These are phyloP conservation scores for Steromphala cineraria DNA, from an alignment of 2,888 invertebrate genomes.

Conservation along the genomic window DNA sequence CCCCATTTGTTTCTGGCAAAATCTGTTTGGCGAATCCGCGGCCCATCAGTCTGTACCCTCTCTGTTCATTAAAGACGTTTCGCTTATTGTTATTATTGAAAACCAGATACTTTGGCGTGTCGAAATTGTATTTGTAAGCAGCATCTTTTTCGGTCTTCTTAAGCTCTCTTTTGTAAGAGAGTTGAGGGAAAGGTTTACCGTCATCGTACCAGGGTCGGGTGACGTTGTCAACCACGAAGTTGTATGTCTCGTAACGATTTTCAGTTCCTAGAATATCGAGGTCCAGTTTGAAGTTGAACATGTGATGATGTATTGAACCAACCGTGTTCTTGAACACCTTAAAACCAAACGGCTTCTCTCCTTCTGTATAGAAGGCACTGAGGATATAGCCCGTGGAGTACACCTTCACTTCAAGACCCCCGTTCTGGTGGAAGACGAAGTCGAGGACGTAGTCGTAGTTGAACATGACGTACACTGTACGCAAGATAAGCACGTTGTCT, in stretches of 20 bases:
- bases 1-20: conserved; percentile 43
- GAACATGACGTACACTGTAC: conserved; percentile 52
- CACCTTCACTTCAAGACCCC: conserved; percentile 52
- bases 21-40: conserved; percentile 47
- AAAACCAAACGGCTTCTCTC: conserved; percentile 48
- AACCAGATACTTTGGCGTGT: conserved; percentile 60
- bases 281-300: conserved; percentile 60
- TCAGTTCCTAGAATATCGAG: conserved; percentile 52
- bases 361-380: conserved; percentile 34
- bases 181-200: conserved; percentile 36
- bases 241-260: conserved; percentile 57
- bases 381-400: conserved; percentile 61
- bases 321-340: conserved; percentile 40
- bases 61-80: conserved; percentile 38
- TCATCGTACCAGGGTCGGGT: conserved; percentile 36
- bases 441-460: conserved; percentile 66
- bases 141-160: conserved; percentile 53
- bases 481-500: conserved; percentile 50
- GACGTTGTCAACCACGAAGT: conserved; percentile 42
- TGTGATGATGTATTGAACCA: conserved; percentile 55
- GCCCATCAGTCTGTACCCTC: conserved; percentile 48
- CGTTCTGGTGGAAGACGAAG: conserved; percentile 57
- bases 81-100: conserved; percentile 53
- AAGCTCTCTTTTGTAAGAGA: conserved; percentile 40
- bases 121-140: conserved; percentile 55